phyloP scores from a whole-genome alignment of 2,888 invertebrate species.

The Arctia plantaginis region DNA sequence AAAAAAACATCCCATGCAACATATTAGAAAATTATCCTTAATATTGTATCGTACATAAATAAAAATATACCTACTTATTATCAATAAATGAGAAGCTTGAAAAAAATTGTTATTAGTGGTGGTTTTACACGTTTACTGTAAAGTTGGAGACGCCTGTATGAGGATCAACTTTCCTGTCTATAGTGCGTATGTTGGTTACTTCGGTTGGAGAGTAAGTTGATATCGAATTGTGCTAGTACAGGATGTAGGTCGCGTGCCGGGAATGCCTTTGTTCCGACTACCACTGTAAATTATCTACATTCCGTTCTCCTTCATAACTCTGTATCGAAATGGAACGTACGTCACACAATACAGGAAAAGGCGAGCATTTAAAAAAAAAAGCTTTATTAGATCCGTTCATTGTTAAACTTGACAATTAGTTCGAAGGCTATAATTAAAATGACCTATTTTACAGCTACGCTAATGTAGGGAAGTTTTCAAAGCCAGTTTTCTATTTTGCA shows the following conservation, averaged over 20 bases:
- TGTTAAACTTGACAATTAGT: slow-evolving; percentile 33
- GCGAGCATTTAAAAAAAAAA: slow-evolving; percentile 44
- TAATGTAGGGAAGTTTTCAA: slow-evolving; percentile 19
- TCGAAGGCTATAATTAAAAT: slow-evolving; percentile 30
- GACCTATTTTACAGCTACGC: slow-evolving; percentile 25
- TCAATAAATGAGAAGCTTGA: too few relatives aligned
- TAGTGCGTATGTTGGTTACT: slow-evolving; percentile 41
- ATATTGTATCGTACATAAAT: too few relatives aligned
- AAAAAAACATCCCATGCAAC: too few relatives aligned
- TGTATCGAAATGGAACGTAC: slow-evolving; percentile 63
- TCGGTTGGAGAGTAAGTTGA: slow-evolving; percentile 52
- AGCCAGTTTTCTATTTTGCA: slow-evolving; percentile 19
- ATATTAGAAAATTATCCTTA: too few relatives aligned
- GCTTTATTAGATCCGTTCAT: slow-evolving; percentile 46
- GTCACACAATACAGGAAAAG: slow-evolving; percentile 52
- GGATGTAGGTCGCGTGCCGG: slow-evolving; percentile 73
- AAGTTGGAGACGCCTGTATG: neutral
- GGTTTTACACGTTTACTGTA: too few relatives aligned
- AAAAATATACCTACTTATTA: too few relatives aligned
- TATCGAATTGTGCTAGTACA: slow-evolving; percentile 60
- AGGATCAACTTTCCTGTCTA: neutral
- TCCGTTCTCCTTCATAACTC: slow-evolving; percentile 74
- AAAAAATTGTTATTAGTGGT: too few relatives aligned
- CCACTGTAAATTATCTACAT: slow-evolving; percentile 74
- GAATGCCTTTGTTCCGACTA: slow-evolving; percentile 71